Evolutionary conservation across 2,113 vertebrate species (phyloP).

Genomic region (Lagopus leucura): DNA sequence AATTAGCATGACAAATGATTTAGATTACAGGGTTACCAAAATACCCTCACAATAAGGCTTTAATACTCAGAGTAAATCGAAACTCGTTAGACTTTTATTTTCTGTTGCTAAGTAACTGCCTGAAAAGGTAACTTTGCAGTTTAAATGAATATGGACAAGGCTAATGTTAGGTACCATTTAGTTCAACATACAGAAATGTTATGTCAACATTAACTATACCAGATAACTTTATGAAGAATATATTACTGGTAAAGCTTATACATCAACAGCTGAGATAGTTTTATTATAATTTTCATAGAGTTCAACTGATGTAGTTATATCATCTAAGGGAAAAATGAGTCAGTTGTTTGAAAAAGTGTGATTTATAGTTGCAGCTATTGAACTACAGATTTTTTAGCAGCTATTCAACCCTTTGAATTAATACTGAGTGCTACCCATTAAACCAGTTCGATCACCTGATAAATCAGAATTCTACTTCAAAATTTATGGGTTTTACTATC

Average conservation of each 20-base stretch:
- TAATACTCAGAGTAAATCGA: slow-evolving; percentile 20
- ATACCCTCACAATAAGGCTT: slow-evolving; percentile 30
- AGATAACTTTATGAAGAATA: not conserved
- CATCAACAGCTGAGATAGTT: not conserved
- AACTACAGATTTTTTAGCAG: not conserved
- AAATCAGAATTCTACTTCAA: not conserved
- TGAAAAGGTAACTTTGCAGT: slow-evolving; percentile 42
- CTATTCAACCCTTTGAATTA: not conserved
- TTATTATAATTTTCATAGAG: too few relatives aligned
- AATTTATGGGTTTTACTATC: not conserved
- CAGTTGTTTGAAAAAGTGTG: not conserved
- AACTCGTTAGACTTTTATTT: slow-evolving; percentile 47
- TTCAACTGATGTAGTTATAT: not conserved
- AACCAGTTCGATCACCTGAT: not conserved
- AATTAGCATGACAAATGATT: slow-evolving; percentile 67
- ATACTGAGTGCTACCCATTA: not conserved
- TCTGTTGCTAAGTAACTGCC: slow-evolving; percentile 66
- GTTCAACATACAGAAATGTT: slow-evolving; percentile 45
- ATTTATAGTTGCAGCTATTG: not conserved
- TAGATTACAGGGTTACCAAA: slow-evolving; percentile 58
- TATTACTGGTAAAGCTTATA: not conserved
- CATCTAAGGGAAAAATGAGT: not conserved
- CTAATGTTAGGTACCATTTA: slow-evolving; percentile 21
- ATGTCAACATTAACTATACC: not conserved
- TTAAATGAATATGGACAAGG: slow-evolving; percentile 46